phyloP scores from a whole-genome alignment of 2,888 invertebrate species.

The Microchrysa polita region DNA sequence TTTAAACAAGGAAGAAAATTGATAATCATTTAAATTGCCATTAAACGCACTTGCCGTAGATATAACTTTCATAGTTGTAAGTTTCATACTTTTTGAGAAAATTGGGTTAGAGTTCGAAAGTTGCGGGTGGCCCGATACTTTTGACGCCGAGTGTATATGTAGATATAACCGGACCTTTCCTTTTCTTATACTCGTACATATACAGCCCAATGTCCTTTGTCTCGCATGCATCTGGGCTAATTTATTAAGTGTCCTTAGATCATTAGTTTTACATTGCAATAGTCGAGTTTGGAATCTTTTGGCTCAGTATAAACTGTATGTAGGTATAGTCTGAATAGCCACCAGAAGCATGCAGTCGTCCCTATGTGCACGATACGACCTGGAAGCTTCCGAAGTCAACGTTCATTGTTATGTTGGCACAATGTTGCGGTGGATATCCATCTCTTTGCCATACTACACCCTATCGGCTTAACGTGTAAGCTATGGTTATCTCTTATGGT shows the following conservation, averaged over 20 bases:
- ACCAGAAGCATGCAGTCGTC: too few relatives aligned
- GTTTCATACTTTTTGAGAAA: too few relatives aligned
- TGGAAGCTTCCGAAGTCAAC: neutral
- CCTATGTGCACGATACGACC: neutral
- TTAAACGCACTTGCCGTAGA: too few relatives aligned
- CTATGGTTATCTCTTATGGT: conserved; percentile 24
- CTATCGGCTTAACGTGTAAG: conserved; percentile 40
- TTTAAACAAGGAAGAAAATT: too few relatives aligned
- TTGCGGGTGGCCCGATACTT: too few relatives aligned
- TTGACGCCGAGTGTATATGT: too few relatives aligned
- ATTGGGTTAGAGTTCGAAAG: too few relatives aligned
- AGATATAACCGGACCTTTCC: neutral
- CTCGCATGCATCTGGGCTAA: conserved; percentile 26
- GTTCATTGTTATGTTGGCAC: conserved; percentile 43
- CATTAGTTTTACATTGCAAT: conserved; percentile 47
- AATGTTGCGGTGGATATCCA: conserved; percentile 48
- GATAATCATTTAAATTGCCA: too few relatives aligned
- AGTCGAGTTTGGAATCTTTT: neutral
- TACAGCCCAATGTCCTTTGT: neutral
- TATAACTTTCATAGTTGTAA: too few relatives aligned
- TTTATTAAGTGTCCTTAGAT: conserved; percentile 47
- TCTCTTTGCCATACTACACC: conserved; percentile 44
- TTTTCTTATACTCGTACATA: neutral
- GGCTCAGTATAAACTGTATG: neutral
- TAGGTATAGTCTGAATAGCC: too few relatives aligned